phyloP scores from a whole-genome alignment of 2,113 vertebrate species.

The Gavialis gangeticus region DNA sequence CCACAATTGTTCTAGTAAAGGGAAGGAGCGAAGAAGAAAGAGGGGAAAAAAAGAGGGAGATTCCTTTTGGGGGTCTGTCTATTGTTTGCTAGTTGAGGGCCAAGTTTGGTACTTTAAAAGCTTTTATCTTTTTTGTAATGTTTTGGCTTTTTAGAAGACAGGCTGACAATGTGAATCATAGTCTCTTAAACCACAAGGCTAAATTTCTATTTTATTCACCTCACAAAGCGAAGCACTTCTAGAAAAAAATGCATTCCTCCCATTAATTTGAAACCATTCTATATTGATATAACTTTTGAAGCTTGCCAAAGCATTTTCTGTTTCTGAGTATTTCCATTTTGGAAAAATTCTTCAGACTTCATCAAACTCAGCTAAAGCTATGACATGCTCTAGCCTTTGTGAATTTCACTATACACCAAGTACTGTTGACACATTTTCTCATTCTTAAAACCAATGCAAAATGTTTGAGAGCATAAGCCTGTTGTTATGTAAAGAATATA shows the following conservation, averaged over 20 bases:
- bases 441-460: slow-evolving; percentile 44
- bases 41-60: neutral
- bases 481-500: neutral
- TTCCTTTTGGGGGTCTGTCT: neutral
- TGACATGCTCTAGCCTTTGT: slow-evolving; percentile 14
- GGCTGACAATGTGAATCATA: slow-evolving; percentile 14
- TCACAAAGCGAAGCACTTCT: slow-evolving; percentile 20
- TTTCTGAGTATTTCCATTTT: slow-evolving; percentile 54
- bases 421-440: slow-evolving; percentile 30
- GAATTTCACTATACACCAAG: slow-evolving; percentile 1
- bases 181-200: slow-evolving; percentile 8
- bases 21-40: neutral
- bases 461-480: neutral
- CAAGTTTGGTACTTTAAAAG: neutral
- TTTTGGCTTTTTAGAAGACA: slow-evolving; percentile 6
- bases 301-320: slow-evolving; percentile 68
- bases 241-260: slow-evolving; percentile 66
- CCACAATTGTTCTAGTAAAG: slow-evolving; percentile 28
- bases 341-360: slow-evolving; percentile 54
- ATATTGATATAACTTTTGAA: slow-evolving; percentile 61
- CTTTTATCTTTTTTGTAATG: neutral
- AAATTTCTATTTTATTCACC: slow-evolving; percentile 42
- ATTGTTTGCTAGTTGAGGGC: neutral
- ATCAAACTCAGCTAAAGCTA: neutral
- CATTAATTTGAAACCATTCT: slow-evolving; percentile 71